Evolutionary conservation across 2,888 invertebrate species (phyloP).

Genomic region (Glaucopsyche alexis): DNA sequence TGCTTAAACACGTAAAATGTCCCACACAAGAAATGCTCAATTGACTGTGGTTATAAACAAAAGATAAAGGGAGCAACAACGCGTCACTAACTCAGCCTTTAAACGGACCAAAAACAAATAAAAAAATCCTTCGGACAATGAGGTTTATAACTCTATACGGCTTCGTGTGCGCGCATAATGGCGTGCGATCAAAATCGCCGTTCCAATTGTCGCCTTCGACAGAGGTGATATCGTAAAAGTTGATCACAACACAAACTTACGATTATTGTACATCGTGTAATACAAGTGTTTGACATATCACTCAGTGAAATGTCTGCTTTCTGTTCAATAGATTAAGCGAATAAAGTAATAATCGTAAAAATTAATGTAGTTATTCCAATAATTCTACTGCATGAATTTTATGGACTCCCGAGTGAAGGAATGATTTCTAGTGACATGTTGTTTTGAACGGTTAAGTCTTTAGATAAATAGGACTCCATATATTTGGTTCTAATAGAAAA

Average conservation of each 20-base stretch:
- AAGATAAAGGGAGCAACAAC: constrained; percentile 38
- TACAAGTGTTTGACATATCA: constrained; percentile 64
- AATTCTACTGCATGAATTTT: constrained; percentile 40
- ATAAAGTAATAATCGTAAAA: constrained; percentile 60
- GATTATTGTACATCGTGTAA: constrained; percentile 55
- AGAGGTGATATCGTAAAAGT: constrained; percentile 59
- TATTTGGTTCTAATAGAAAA: background rate
- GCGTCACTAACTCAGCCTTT: constrained; percentile 45
- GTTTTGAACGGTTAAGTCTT: constrained; percentile 5
- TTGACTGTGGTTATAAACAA: constrained; percentile 44
- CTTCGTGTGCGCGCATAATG: constrained; percentile 63
- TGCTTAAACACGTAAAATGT: constrained; percentile 29
- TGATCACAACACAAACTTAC: constrained; percentile 62
- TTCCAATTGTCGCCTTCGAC: constrained; percentile 54
- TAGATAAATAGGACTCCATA: background rate
- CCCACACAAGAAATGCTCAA: constrained; percentile 29
- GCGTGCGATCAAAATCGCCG: constrained; percentile 58
- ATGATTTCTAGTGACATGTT: constrained; percentile 15
- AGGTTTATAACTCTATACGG: constrained; percentile 62
- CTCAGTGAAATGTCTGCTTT: constrained; percentile 56
- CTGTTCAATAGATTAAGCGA: constrained; percentile 60
- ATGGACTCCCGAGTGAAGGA: constrained; percentile 34
- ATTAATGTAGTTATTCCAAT: constrained; percentile 43
- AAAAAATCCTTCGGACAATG: constrained; percentile 48
- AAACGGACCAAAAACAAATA: constrained; percentile 52